Conservation (phyloP, 2,797 vertebrate species). For the Onychomys arenicola region DNA sequence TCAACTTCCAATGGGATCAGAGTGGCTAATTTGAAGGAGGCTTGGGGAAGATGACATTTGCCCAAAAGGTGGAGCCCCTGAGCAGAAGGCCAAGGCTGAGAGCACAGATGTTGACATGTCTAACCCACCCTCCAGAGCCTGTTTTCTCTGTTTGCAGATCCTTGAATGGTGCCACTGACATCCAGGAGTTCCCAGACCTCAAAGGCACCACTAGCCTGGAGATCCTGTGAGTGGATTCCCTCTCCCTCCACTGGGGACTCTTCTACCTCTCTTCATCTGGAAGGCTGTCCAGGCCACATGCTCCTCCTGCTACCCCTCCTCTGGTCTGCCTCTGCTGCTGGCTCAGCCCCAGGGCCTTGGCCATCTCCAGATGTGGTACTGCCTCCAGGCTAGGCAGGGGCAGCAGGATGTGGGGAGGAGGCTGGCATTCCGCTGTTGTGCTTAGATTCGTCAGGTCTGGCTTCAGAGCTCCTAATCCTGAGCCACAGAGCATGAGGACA, state of each 20-base stretch:
- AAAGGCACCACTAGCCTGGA: slow-evolving; percentile 97
- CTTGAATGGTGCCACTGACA: slow-evolving; percentile 94
- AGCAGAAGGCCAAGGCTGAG: accelerated
- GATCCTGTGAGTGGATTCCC: slow-evolving; percentile 93
- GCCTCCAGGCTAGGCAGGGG: neutral
- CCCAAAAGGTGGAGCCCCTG: neutral
- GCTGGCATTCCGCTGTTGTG: neutral
- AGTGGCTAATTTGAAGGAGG: neutral
- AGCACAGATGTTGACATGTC: neutral
- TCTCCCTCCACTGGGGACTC: neutral
- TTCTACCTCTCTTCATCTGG: neutral
- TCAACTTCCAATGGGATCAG: accelerated
- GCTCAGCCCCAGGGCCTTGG: neutral
- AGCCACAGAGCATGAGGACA: neutral
- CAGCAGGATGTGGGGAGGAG: neutral
- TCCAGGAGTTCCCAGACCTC: slow-evolving; percentile 95
- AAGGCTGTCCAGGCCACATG: neutral
- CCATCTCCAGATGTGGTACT: neutral
- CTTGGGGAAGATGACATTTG: neutral
- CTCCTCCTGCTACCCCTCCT: neutral
- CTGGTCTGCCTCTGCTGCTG: neutral
- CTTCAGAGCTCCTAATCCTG: neutral
- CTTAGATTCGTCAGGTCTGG: neutral
- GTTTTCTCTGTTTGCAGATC: slow-evolving; percentile 88
- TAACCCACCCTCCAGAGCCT: neutral